Percentiles rank a stretch among this genome's conserved stretches.
phyloP scores from a whole-genome alignment of 1,140 invertebrate species.

The Drosophila quadrilineata region DNA sequence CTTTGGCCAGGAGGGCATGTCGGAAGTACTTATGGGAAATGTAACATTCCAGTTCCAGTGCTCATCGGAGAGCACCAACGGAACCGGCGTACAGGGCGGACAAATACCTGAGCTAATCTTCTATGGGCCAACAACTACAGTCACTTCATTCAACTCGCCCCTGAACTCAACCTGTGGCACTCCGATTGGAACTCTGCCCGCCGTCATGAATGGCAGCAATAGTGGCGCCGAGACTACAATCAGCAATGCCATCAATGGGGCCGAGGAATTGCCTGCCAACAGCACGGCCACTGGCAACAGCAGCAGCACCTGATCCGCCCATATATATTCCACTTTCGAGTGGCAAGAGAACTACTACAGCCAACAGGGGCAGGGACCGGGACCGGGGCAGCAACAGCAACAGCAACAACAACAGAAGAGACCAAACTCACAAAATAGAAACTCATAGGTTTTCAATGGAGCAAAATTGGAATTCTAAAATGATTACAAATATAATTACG shows the following conservation, averaged over 20 bases:
- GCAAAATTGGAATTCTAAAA: slow-evolving; percentile 68
- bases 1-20: slow-evolving; percentile 97
- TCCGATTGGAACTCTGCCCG: slow-evolving; percentile 45
- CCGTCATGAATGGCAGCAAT: slow-evolving; percentile 13
- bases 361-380: too few relatives aligned
- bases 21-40: slow-evolving; percentile 92
- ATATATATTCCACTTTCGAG: slow-evolving; percentile 65
- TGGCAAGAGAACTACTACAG: slow-evolving; percentile 64
- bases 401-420: slow-evolving; percentile 46
- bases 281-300: slow-evolving; percentile 30
- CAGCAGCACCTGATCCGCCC: slow-evolving; percentile 67
- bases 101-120: slow-evolving; percentile 97
- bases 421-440: slow-evolving; percentile 63
- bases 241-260: slow-evolving; percentile 34
- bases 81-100: slow-evolving; percentile 95
- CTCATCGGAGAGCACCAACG: slow-evolving; percentile 96
- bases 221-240: not conserved
- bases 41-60: slow-evolving; percentile 97
- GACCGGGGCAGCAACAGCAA: slow-evolving; percentile 57
- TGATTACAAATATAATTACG: slow-evolving; percentile 44
- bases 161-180: slow-evolving; percentile 68
- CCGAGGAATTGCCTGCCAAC: slow-evolving; percentile 50
- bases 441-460: slow-evolving; percentile 75
- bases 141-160: slow-evolving; percentile 64
- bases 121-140: slow-evolving; percentile 89